Evolutionary conservation across 2,797 vertebrate species (phyloP).

Genomic region (Sebastes steindachneri): DNA sequence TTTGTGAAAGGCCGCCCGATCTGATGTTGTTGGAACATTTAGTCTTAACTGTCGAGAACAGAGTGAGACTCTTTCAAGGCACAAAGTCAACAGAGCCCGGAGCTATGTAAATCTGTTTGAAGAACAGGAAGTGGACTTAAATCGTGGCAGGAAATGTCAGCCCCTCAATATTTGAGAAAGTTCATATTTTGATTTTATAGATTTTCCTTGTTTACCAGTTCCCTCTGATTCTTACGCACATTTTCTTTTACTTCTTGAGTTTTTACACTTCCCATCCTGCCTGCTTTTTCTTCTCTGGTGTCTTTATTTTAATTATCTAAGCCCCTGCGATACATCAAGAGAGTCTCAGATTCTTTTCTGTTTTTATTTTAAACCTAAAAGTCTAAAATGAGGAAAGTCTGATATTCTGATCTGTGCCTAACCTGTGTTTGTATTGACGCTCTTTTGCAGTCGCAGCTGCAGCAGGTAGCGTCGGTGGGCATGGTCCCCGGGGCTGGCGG

Average conservation of each 20-base stretch:
- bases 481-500: conserved; percentile 85
- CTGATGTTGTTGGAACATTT: neutral
- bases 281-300: neutral
- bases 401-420: neutral
- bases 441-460: conserved; percentile 73
- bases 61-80: neutral
- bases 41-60: neutral
- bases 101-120: conserved; percentile 14
- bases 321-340: neutral
- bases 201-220: neutral
- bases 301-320: neutral
- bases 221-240: neutral
- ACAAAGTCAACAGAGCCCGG: conserved; percentile 1
- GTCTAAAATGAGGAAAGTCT: neutral
- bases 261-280: neutral
- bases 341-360: neutral
- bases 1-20: neutral
- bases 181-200: neutral
- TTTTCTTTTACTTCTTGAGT: neutral
- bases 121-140: conserved; percentile 11
- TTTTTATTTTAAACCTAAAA: neutral
- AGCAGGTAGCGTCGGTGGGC: conserved; percentile 87
- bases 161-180: neutral
- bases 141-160: neutral
- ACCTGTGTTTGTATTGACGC: neutral